Conservation (phyloP, 35 echinoderm and acorn worm genomes). For the Diadema setosum region DNA sequence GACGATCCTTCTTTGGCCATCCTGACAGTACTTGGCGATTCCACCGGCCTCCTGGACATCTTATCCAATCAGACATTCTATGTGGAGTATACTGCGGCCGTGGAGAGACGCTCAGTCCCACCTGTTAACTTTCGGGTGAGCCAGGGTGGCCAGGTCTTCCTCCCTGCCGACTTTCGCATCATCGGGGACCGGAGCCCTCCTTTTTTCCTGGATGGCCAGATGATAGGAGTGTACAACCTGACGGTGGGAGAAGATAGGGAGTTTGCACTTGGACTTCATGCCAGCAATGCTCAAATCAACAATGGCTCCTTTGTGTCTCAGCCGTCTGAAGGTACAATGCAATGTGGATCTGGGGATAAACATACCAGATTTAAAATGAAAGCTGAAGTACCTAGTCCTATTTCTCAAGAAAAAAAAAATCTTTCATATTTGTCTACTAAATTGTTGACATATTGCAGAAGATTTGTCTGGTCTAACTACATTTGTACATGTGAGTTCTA, state of each 20-base stretch:
- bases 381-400: no score
- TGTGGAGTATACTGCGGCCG: slow-evolving; percentile 68
- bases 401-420: no score
- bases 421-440: no score
- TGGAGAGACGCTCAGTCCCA: slow-evolving; percentile 48
- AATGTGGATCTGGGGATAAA: no score
- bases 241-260: slow-evolving; percentile 63
- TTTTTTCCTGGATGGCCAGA: slow-evolving; percentile 62
- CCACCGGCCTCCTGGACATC: slow-evolving; percentile 49
- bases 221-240: slow-evolving; percentile 77
- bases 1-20: slow-evolving; percentile 4
- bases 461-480: no score
- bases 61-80: slow-evolving; percentile 74
- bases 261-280: slow-evolving; percentile 59
- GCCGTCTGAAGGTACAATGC: slow-evolving; percentile 57
- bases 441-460: no score
- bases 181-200: slow-evolving; percentile 55
- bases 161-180: slow-evolving; percentile 69
- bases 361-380: no score
- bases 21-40: slow-evolving; percentile 66
- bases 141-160: slow-evolving; percentile 42
- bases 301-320: slow-evolving; percentile 54
- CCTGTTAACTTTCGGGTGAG: slow-evolving; percentile 75
- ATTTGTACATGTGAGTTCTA: no score
- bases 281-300: slow-evolving; percentile 68